A percentile compares a stretch with the other conserved stretches of the same genome.
phyloP scores from a whole-genome alignment of 2,888 invertebrate species.

The Ophion obscuratus region DNA sequence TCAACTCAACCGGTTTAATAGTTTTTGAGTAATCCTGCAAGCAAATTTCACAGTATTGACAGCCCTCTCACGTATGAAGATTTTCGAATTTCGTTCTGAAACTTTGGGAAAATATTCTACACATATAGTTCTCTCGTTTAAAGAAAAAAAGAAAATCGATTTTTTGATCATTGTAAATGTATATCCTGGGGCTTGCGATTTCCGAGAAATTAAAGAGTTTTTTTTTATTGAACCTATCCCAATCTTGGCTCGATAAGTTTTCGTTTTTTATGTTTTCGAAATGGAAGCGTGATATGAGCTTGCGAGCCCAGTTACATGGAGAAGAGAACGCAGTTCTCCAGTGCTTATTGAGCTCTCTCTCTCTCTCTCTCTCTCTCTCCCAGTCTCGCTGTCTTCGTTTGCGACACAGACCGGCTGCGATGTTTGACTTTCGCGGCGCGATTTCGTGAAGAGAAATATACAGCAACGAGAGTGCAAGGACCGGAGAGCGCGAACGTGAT shows the following conservation, averaged over 20 bases:
- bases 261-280: background rate
- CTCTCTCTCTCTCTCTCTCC: background rate
- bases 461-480: conserved; percentile 54
- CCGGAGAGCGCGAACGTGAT: conserved; percentile 33
- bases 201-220: background rate
- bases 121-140: no score
- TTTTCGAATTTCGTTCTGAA: no score
- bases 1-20: no score
- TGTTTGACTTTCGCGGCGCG: conserved; percentile 33
- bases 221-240: background rate
- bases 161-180: no score
- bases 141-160: no score
- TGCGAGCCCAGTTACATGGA: conserved; percentile 2
- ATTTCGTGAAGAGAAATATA: conserved; percentile 49
- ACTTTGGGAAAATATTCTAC: no score
- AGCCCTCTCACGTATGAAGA: no score
- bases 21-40: no score
- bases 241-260: conserved; percentile 27
- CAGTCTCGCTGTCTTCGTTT: background rate
- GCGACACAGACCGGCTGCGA: conserved; percentile 25
- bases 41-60: no score
- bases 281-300: conserved; percentile 21
- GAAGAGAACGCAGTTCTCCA: conserved; percentile 14
- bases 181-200: background rate
- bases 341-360: conserved; percentile 29